phyloP scores from a whole-genome alignment of 2,113 vertebrate species.

The Pantherophis guttatus region DNA sequence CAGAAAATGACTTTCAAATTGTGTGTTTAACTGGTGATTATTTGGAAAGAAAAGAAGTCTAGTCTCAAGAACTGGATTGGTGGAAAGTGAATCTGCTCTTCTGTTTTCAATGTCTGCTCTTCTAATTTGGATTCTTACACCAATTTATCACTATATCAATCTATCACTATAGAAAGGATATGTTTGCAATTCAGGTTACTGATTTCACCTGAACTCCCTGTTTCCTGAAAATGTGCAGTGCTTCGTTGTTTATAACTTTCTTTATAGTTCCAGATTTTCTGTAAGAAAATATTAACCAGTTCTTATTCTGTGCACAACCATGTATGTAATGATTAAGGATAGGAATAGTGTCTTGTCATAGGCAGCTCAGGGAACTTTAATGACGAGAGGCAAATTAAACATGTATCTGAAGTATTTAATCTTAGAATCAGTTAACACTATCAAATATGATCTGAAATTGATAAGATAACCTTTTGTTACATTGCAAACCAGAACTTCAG shows the following conservation, averaged over 20 bases:
- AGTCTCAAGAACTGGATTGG: background rate
- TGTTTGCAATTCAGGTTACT: background rate
- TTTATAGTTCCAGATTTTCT: background rate
- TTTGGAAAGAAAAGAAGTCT: background rate
- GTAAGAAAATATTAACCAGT: background rate
- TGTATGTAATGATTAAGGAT: background rate
- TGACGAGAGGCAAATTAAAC: background rate
- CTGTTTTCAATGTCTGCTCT: background rate
- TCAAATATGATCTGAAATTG: background rate
- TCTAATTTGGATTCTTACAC: background rate
- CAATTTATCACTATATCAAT: background rate
- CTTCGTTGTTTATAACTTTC: background rate
- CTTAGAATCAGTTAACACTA: background rate
- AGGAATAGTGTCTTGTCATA: background rate
- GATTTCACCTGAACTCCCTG: background rate
- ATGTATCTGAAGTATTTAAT: background rate
- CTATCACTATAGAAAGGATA: background rate
- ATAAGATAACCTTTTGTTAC: background rate
- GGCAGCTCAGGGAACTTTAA: background rate
- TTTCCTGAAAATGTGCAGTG: background rate
- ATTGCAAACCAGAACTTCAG: background rate
- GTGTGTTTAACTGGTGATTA: background rate
- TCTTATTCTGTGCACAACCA: background rate
- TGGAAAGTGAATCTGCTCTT: background rate
- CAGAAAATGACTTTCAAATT: background rate